These are phyloP conservation scores for Ectemnius lituratus DNA, from an alignment of 2,888 invertebrate species.

Conservation along the genomic window DNA sequence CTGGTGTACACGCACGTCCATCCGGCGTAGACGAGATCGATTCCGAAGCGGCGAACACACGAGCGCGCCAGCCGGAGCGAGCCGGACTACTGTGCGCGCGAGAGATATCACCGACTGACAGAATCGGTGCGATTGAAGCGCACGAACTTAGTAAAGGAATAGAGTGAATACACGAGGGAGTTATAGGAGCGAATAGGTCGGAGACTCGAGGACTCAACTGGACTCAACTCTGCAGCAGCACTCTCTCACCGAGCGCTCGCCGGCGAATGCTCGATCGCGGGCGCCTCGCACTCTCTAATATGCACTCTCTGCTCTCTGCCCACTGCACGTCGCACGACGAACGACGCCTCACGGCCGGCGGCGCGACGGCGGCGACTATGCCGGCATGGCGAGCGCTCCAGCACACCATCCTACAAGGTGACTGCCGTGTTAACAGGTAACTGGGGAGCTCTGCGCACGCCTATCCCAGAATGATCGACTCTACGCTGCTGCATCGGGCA, in stretches of 20 bases:
- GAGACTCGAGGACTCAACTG: background rate
- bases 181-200: background rate
- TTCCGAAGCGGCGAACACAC: too few species aligned
- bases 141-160: background rate
- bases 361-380: background rate
- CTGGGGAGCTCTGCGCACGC: too few species aligned
- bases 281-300: constrained; percentile 68
- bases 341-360: too few species aligned
- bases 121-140: too few species aligned
- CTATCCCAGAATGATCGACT: too few species aligned
- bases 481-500: too few species aligned
- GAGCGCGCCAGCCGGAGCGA: too few species aligned
- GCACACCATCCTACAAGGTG: constrained; percentile 62
- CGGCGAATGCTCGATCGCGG: constrained; percentile 70
- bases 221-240: constrained; percentile 16
- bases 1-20: constrained; percentile 34
- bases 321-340: constrained; percentile 42
- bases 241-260: constrained; percentile 69
- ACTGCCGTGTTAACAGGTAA: constrained; percentile 70
- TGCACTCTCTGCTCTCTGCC: constrained; percentile 55
- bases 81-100: too few species aligned
- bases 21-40: constrained; percentile 7
- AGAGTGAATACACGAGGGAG: constrained; percentile 2
- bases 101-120: too few species aligned
- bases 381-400: constrained; percentile 48